These are phyloP conservation scores for Sakesphorus luctuosus DNA, from an alignment of 2,113 vertebrate species.

Conservation along the genomic window DNA sequence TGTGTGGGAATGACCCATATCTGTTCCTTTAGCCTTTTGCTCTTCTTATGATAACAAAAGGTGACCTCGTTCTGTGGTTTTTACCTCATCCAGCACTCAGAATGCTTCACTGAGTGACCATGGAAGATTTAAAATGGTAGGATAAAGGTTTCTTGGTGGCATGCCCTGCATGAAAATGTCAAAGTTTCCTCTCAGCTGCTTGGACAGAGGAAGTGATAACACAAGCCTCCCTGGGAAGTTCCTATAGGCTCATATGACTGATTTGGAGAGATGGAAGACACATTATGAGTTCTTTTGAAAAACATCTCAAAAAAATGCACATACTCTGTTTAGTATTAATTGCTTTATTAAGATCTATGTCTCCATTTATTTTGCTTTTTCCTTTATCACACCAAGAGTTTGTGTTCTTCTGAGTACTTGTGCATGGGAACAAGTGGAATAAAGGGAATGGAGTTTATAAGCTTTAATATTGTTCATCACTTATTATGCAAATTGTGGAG, in stretches of 20 bases:
- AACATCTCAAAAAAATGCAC: background rate
- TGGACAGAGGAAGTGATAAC: background rate
- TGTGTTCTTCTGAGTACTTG: background rate
- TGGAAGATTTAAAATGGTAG: background rate
- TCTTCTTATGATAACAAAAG: background rate
- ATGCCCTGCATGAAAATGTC: background rate
- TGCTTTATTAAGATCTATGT: background rate
- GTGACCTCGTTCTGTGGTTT: background rate
- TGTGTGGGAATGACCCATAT: background rate
- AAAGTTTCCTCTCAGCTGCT: background rate
- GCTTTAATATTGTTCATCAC: background rate
- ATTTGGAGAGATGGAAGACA: background rate
- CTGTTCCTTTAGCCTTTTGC: background rate
- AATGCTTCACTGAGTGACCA: background rate
- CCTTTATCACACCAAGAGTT: background rate
- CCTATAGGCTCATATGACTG: background rate
- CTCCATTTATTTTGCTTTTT: background rate
- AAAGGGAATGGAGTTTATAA: background rate
- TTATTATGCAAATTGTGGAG: background rate
- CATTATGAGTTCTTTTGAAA: background rate
- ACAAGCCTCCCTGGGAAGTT: background rate
- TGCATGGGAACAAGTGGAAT: background rate
- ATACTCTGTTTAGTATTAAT: background rate
- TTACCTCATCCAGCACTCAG: background rate
- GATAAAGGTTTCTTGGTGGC: background rate